Percentiles rank a stretch among this genome's conserved stretches.
phyloP scores from a whole-genome alignment of 1,140 invertebrate species.

The Psix sp. region DNA sequence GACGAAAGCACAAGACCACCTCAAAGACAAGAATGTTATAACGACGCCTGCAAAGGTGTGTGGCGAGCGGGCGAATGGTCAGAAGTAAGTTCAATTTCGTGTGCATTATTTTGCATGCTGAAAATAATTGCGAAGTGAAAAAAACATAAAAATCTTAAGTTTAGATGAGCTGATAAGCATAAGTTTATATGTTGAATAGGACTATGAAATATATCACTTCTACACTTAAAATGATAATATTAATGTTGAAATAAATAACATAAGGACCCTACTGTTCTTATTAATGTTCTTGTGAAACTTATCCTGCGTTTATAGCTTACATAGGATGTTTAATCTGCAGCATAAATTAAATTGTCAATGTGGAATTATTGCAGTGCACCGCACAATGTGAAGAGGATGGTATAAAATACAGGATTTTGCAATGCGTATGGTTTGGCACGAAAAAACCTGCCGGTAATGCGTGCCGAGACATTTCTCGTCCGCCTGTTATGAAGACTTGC shows the following conservation, averaged over 20 bases:
- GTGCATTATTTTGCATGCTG: too few relatives aligned
- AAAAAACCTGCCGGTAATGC: constrained; percentile 88
- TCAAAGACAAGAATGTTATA: constrained; percentile 86
- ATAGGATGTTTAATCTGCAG: constrained; percentile 9
- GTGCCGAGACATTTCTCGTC: constrained; percentile 84
- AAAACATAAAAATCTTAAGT: neutral
- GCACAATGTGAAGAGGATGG: constrained; percentile 85
- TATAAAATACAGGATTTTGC: constrained; percentile 88
- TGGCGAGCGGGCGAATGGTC: constrained; percentile 93
- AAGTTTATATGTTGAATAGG: constrained; percentile 2
- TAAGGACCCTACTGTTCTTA: constrained; percentile 8
- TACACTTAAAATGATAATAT: constrained; percentile 25
- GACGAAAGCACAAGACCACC: constrained; percentile 83
- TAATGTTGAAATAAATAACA: constrained; percentile 37
- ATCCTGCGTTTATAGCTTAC: constrained; percentile 2
- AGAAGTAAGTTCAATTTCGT: constrained; percentile 80
- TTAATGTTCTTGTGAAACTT: constrained; percentile 28
- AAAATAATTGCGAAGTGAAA: neutral
- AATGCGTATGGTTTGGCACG: constrained; percentile 92
- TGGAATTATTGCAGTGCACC: constrained; percentile 81
- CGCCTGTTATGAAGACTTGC: constrained; percentile 86
- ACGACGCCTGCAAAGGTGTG: constrained; percentile 86
- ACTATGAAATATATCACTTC: constrained; percentile 14
- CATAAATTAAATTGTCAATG: constrained; percentile 52
- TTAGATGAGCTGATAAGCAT: neutral